These are phyloP conservation scores for Ovis canadensis DNA, from an alignment of 2,113 vertebrate genomes.

Conservation along the genomic window DNA sequence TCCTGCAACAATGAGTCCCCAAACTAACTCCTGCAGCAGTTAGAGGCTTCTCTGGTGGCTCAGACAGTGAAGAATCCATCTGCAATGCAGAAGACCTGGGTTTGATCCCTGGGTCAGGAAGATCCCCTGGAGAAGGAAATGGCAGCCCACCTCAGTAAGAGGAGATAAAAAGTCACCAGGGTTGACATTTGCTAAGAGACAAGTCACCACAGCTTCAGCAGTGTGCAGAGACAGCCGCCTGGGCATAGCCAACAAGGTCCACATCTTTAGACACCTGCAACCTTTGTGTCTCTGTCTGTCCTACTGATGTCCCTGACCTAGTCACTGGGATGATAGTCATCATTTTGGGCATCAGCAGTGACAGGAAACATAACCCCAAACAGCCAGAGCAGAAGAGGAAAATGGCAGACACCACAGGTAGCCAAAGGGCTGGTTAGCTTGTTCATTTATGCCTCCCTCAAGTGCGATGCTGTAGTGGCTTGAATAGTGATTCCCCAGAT, in stretches of 20 bases:
- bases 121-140: background rate
- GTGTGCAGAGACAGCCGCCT: background rate
- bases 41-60: background rate
- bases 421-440: background rate
- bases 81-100: background rate
- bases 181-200: background rate
- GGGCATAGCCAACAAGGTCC: background rate
- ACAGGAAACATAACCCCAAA: background rate
- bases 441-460: background rate
- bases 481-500: background rate
- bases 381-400: background rate
- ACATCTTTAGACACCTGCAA: background rate
- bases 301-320: background rate
- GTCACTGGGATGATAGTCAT: background rate
- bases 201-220: too few species aligned
- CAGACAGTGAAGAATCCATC: background rate
- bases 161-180: background rate
- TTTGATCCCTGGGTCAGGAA: background rate
- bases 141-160: background rate
- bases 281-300: background rate
- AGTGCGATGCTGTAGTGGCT: background rate
- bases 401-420: background rate
- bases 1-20: background rate
- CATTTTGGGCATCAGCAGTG: background rate
- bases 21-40: too few species aligned